Base-by-base conservation (phyloP, 2,797 vertebrate genomes). In the Tarsius wallacei region DNA sequence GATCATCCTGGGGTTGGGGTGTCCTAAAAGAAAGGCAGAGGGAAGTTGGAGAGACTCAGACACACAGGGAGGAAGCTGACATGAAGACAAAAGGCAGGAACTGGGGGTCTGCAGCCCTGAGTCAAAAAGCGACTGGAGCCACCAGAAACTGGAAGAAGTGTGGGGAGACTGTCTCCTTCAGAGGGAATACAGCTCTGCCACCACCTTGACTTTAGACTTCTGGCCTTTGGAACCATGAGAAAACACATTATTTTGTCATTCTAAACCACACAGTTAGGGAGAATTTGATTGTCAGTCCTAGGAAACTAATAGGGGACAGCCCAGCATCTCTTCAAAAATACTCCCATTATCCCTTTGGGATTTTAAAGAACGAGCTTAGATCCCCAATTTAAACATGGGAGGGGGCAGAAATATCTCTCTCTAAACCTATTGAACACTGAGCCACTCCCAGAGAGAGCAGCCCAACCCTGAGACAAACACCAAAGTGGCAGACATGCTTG, bases 291-390 rank as follows among this genome's bases (percentile, higher is more conserved):
- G 31, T 63, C 42, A 47, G 33, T 33, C 31, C 55, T 83, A 36
- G 15, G 68, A 82, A 71, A 71, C 31, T 26, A 82, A 33, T 17
- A 55, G 15, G 5, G 19, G 51, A 61, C 28, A 71, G 36, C 47
- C 78, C 36, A n/a, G 55, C 33, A 3, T 63, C 87, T 85, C 55
- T 93, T 76, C n/a, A 83, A 88, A 93, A 51, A 61, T 15, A 51
- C 11, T 42, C 59, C 7, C 76, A 31, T 3, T 19, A n/a, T 83
- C 12, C 21, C 15, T 19, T 59, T 61, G 3, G 71, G 36, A 1
- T 91, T 77, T 64, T 70, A 33, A 28, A 82, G 42, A 93, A 74
- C 47, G 49, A 91, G 68, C 21, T 51, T 42, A 4, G 24, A 77
- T 28, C 12, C 49, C 61, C 33, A 36, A 2, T 15, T 47, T 73